Percentiles rank a stretch among this genome's conserved stretches.
Conservation (phyloP, 64 coral and sea anemone species). For the Stichodactyla helianthus region DNA sequence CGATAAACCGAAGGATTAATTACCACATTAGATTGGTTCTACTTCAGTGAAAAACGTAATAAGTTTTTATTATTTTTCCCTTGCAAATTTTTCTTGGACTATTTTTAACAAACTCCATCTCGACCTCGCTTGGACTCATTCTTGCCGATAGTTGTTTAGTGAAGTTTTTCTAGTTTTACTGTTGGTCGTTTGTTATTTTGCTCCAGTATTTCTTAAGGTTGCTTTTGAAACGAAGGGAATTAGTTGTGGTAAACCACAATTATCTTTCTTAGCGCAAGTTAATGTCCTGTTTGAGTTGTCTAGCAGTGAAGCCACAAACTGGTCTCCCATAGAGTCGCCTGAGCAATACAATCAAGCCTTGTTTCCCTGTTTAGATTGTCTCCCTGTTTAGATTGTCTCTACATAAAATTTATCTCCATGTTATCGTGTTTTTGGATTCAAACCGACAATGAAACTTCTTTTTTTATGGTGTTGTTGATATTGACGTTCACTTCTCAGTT, state of each 20-base stretch:
- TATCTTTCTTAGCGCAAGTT: background rate
- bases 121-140: no score
- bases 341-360: background rate
- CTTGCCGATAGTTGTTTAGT: background rate
- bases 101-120: no score
- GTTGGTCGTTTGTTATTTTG: background rate
- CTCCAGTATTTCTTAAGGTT: background rate
- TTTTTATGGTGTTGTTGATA: background rate
- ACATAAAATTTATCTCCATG: no score
- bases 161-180: background rate
- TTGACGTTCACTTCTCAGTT: background rate
- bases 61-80: no score
- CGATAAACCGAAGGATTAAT: no score
- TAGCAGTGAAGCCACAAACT: background rate
- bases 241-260: background rate
- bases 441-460: background rate
- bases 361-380: background rate
- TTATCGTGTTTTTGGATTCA: background rate
- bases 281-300: background rate
- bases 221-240: background rate
- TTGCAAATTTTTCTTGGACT: no score
- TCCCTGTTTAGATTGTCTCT: background rate
- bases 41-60: no score
- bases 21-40: no score
- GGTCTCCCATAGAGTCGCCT: background rate